A percentile compares a stretch with the other conserved stretches of the same genome.
Evolutionary conservation across 2,888 invertebrate species (phyloP).

Genomic region (Cephus pulcher): DNA sequence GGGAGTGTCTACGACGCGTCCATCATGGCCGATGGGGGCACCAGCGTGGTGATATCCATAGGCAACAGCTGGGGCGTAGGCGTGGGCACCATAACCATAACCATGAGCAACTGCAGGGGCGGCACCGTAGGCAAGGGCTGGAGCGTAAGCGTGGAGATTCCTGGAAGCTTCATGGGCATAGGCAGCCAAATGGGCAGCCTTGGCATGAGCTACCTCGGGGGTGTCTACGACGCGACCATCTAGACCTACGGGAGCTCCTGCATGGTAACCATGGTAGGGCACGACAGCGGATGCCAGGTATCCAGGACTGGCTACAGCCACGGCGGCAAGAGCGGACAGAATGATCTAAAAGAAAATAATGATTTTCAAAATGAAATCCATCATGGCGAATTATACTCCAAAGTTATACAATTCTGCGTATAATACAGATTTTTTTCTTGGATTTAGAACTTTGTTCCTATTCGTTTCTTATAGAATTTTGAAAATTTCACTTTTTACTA

Average conservation of each 20-base stretch:
- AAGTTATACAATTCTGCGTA: background rate
- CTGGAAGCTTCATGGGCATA: constrained; percentile 21
- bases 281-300: constrained; percentile 27
- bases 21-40: constrained; percentile 18
- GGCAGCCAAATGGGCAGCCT: constrained; percentile 33
- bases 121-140: constrained; percentile 15
- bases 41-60: constrained; percentile 18
- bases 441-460: background rate
- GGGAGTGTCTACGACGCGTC: constrained; percentile 32
- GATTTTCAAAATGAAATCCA: background rate
- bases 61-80: constrained; percentile 45
- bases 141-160: constrained; percentile 10
- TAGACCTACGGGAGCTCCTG: constrained; percentile 49
- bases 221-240: constrained; percentile 58
- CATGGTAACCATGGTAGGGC: constrained; percentile 43
- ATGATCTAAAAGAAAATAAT: constrained; percentile 34
- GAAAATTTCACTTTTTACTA: background rate
- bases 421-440: background rate
- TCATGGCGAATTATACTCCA: background rate
- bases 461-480: background rate
- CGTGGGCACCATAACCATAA: constrained; percentile 22
- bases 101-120: constrained; percentile 15
- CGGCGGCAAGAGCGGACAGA: constrained; percentile 35
- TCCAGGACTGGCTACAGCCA: constrained; percentile 38
- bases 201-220: constrained; percentile 59